Conservation (phyloP, 2,797 vertebrate species). For the Gambelia wislizenii region DNA sequence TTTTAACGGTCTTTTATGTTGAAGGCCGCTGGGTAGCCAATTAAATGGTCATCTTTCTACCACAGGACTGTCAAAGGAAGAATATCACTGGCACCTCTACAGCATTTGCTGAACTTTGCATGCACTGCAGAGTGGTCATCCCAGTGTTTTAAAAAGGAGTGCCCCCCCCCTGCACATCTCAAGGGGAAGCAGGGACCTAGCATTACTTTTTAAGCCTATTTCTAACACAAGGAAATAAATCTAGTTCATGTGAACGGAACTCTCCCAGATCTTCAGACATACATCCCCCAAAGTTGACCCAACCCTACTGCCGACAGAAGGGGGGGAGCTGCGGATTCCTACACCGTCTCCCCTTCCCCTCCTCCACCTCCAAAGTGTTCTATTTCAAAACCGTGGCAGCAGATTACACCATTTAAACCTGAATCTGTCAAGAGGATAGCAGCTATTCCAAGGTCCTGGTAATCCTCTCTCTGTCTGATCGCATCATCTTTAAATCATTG, state of each 20-base stretch:
- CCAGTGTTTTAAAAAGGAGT: background rate
- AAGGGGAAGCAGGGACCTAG: background rate
- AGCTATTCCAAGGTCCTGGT: background rate
- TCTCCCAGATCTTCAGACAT: background rate
- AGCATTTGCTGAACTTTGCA: background rate
- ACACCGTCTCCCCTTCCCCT: background rate
- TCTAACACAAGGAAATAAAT: background rate
- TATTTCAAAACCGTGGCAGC: background rate
- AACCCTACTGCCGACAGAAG: background rate
- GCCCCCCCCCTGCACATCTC: background rate
- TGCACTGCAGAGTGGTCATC: background rate
- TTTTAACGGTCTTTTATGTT: background rate
- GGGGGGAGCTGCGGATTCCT: background rate
- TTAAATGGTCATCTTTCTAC: background rate
- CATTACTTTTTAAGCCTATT: accelerated
- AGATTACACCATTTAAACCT: background rate
- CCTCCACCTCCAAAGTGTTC: background rate
- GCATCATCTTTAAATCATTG: background rate
- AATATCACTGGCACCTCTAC: background rate
- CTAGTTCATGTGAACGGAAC: background rate
- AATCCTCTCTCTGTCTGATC: conserved; percentile 17
- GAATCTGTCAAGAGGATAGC: background rate
- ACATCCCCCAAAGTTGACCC: background rate
- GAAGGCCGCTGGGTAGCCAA: background rate
- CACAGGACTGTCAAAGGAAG: background rate